Base-by-base conservation (phyloP, 2,888 invertebrate species). In the Lepidocyrtoides sp. region DNA sequence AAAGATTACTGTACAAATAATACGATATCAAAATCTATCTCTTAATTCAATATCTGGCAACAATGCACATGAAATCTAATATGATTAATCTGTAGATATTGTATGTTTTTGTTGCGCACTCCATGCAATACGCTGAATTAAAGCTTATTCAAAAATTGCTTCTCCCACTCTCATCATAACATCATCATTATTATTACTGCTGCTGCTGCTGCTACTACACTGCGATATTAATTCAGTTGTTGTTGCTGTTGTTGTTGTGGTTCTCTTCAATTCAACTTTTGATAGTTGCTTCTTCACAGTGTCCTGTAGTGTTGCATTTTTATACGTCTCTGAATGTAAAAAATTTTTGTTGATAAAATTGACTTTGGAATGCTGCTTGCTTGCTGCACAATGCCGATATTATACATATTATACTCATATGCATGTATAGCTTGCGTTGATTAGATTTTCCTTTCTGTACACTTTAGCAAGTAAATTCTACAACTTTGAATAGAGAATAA, bases 401-500 rank as follows among this genome's bases (percentile, higher is more conserved):
- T n/a, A n/a, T n/a, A n/a, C n/a, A n/a, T n/a, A n/a, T n/a, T n/a
- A n/a, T n/a, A n/a, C n/a, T n/a, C n/a, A n/a, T n/a, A n/a, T n/a
- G n/a, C n/a, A n/a, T n/a, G 60, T 66, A 66, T 32, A 66, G 32
- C 66, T 32, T 32, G 66, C 14, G 66, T 32, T 66, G 66, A 66
- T 66, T 66, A 66, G 66, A 36, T 36, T 32, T 32, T 17, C 66
- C 66, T n/a, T 66, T 66, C 66, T 66, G 29, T 66, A 32, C 66
- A 66, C 32, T 66, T 66, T 66, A 48, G 36, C 41, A 12, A 81
- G 32, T 66, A 66, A 83, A 66, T 83, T 83, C 66, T 75, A 75
- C 85, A 41, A 85, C 57, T 87, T 63, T 79, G 79, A 77, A 44
- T 44, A 75, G 41, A 29, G 44, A 17, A 79, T 60, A 72, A 17